Evolutionary conservation across 2,113 vertebrate species (phyloP).

Genomic region (Myotis davidii): DNA sequence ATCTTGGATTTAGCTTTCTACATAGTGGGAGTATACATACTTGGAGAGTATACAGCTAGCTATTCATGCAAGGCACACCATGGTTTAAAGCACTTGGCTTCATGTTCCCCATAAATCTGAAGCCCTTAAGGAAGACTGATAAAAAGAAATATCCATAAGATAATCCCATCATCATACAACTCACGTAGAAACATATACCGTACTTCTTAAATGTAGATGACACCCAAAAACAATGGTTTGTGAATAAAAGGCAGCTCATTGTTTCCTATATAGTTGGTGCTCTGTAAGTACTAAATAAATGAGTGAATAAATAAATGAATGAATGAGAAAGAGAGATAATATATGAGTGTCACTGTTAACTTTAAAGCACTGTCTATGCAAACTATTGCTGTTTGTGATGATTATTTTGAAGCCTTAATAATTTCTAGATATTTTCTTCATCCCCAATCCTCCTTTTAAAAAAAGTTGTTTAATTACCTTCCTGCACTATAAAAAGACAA

Average conservation of each 20-base stretch:
- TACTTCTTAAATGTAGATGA: not conserved
- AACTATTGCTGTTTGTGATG: not conserved
- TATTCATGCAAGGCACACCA: not conserved
- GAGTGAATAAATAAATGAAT: not conserved
- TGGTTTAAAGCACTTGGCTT: not conserved
- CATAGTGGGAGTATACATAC: not conserved
- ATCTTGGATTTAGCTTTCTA: not conserved
- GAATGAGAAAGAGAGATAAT: not conserved
- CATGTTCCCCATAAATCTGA: not conserved
- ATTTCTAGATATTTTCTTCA: not conserved
- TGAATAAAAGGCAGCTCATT: not conserved
- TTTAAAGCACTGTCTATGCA: not conserved
- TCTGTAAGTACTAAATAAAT: not conserved
- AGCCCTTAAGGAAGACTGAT: not conserved
- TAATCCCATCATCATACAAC: not conserved
- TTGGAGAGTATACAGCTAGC: not conserved
- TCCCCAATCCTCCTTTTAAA: not conserved
- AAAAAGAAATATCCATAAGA: not conserved
- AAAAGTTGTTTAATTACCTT: not conserved
- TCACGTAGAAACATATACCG: not conserved
- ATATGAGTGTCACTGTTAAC: not conserved
- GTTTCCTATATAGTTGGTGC: not conserved
- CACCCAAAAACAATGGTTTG: not conserved
- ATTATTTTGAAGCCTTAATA: not conserved
- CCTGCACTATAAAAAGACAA: not conserved